These are phyloP conservation scores for Caranx ignobilis DNA, from an alignment of 2,113 vertebrate genomes.

Conservation along the genomic window DNA sequence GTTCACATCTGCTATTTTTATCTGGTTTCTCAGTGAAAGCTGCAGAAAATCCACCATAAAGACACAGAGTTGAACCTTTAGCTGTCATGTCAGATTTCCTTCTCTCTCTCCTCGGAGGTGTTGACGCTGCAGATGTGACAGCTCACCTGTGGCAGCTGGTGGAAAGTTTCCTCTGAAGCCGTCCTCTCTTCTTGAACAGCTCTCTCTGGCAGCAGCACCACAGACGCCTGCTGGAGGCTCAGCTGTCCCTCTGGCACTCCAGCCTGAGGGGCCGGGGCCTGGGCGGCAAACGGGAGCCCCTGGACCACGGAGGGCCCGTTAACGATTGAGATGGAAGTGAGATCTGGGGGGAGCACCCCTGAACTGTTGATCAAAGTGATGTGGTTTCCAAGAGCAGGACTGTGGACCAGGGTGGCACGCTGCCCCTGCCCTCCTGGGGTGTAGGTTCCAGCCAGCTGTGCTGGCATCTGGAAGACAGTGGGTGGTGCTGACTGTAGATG, in stretches of 20 bases:
- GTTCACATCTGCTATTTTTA: neutral
- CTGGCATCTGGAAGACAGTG: slow-evolving; percentile 86
- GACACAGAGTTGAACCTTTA: neutral
- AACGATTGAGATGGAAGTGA: slow-evolving; percentile 83
- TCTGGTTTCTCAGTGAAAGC: neutral
- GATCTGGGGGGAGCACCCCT: slow-evolving; percentile 69
- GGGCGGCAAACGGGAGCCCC: slow-evolving; percentile 78
- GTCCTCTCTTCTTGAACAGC: slow-evolving; percentile 69
- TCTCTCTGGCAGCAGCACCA: slow-evolving; percentile 81
- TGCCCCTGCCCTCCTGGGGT: slow-evolving; percentile 76
- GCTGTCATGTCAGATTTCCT: neutral
- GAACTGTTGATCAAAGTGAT: slow-evolving; percentile 85
- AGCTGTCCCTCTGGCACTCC: slow-evolving; percentile 69
- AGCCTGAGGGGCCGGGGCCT: slow-evolving; percentile 58
- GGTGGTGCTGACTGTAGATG: slow-evolving; percentile 83
- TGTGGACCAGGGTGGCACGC: slow-evolving; percentile 81
- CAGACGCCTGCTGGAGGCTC: slow-evolving; percentile 78
- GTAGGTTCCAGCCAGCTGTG: slow-evolving; percentile 82
- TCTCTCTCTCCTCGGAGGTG: neutral
- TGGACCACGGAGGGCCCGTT: slow-evolving; percentile 81
- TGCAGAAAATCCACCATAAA: neutral
- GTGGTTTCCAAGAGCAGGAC: slow-evolving; percentile 82
- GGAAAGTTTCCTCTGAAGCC: slow-evolving; percentile 68
- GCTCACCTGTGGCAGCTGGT: slow-evolving; percentile 79
- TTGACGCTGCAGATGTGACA: neutral